Evolutionary conservation across 1,140 invertebrate species (phyloP).

Genomic region (Leptinotarsa undecemlineata): DNA sequence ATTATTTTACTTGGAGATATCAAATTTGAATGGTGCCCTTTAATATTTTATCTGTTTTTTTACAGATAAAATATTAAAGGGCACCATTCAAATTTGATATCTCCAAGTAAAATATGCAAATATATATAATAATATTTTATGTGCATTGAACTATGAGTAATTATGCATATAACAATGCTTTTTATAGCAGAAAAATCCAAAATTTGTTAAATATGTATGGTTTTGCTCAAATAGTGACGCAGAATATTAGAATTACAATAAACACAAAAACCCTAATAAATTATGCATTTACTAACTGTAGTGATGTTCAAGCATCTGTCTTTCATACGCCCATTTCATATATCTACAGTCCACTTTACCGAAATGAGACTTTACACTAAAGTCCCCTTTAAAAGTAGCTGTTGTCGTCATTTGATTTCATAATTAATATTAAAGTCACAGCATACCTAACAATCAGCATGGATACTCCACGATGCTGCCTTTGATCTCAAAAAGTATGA

Average conservation of each 20-base stretch:
- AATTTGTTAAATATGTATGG: slow-evolving; percentile 1
- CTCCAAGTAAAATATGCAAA: too few relatives aligned
- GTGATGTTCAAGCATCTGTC: background rate
- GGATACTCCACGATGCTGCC: too few relatives aligned
- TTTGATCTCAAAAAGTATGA: too few relatives aligned
- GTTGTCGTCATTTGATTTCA: too few relatives aligned
- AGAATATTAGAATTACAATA: slow-evolving; percentile 3
- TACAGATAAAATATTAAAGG: too few relatives aligned
- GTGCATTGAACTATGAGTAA: slow-evolving; percentile 11
- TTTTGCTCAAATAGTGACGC: background rate
- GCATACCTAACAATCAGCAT: too few relatives aligned
- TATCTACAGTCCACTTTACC: too few relatives aligned
- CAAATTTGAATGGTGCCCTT: background rate
- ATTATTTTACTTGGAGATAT: too few relatives aligned
- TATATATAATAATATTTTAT: slow-evolving; percentile 1
- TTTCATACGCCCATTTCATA: background rate
- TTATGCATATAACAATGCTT: background rate
- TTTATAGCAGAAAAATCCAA: background rate
- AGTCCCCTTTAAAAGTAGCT: too few relatives aligned
- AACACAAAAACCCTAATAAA: background rate
- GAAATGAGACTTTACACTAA: too few relatives aligned
- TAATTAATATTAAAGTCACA: background rate
- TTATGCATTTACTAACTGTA: background rate
- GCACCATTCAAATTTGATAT: too few relatives aligned
- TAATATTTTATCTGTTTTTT: slow-evolving; percentile 1